Evolutionary conservation across 2,113 vertebrate genomes (phyloP).

Genomic region (Dipodomys stephensi): DNA sequence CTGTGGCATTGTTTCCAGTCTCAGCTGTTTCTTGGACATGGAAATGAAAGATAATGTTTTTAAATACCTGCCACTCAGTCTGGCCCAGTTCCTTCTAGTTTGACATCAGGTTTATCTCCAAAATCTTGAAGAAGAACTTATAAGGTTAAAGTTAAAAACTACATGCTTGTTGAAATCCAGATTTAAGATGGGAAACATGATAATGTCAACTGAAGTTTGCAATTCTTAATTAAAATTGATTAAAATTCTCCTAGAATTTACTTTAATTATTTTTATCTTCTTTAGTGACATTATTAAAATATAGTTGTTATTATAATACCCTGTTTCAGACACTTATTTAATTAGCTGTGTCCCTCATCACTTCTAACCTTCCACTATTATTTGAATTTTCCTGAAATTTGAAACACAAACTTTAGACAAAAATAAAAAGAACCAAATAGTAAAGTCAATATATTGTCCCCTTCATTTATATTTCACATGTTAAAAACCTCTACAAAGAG

Average conservation of each 20-base stretch:
- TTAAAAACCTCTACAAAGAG: not conserved
- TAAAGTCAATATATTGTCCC: not conserved
- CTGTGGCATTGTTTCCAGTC: not conserved
- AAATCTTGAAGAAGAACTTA: not conserved
- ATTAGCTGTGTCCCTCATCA: not conserved
- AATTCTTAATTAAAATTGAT: constrained; percentile 55
- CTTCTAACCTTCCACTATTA: not conserved
- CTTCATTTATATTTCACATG: constrained; percentile 35
- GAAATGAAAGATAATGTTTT: constrained; percentile 6
- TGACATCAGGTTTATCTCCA: constrained; percentile 19
- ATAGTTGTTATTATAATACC: not conserved
- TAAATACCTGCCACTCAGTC: not conserved
- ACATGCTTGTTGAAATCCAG: constrained; percentile 32
- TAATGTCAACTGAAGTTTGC: not conserved
- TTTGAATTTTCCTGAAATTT: constrained; percentile 30
- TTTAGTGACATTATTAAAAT: constrained; percentile 27
- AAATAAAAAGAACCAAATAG: not conserved
- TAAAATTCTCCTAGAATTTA: not conserved
- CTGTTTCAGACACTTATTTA: not conserved
- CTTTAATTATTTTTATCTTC: constrained; percentile 13
- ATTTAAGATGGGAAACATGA: constrained; percentile 49
- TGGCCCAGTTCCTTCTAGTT: not conserved
- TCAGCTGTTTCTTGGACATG: not conserved
- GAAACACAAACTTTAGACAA: not conserved
- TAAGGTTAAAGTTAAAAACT: constrained; percentile 45